Evolutionary conservation across 2,797 vertebrate genomes (phyloP).

Genomic region (Florisuga fusca): DNA sequence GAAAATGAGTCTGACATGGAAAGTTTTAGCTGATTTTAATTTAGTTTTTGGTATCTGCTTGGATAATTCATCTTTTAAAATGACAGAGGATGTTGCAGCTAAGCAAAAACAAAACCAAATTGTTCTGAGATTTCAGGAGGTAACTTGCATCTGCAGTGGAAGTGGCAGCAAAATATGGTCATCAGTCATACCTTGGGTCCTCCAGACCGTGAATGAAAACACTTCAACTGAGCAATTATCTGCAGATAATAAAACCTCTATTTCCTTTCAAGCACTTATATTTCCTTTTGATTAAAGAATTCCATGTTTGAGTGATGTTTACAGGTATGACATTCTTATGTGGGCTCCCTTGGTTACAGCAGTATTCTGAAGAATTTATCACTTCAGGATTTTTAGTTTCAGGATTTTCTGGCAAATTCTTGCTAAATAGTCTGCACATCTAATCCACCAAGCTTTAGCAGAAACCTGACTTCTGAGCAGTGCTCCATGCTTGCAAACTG

Average conservation of each 20-base stretch:
- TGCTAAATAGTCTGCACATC: background rate
- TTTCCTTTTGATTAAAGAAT: constrained; percentile 54
- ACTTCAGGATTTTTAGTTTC: background rate
- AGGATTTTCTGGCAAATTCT: background rate
- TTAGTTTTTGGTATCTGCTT: background rate
- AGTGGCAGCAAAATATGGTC: background rate
- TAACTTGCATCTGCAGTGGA: background rate
- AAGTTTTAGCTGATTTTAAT: background rate
- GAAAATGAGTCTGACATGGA: background rate
- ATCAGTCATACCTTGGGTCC: background rate
- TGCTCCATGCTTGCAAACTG: background rate
- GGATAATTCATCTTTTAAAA: background rate
- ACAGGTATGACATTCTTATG: background rate
- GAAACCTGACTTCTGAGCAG: background rate
- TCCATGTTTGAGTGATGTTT: constrained; percentile 19
- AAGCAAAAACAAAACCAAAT: background rate
- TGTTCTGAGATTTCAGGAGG: background rate
- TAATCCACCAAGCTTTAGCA: background rate
- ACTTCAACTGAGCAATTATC: background rate
- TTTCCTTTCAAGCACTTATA: constrained; percentile 30
- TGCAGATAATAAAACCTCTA: constrained; percentile 14
- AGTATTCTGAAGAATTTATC: background rate
- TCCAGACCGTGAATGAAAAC: background rate
- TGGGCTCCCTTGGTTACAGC: constrained; percentile 17
- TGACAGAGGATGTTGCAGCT: background rate